Evolutionary conservation across 2,888 invertebrate species (phyloP).

Genomic region (Limnephilus auricula): DNA sequence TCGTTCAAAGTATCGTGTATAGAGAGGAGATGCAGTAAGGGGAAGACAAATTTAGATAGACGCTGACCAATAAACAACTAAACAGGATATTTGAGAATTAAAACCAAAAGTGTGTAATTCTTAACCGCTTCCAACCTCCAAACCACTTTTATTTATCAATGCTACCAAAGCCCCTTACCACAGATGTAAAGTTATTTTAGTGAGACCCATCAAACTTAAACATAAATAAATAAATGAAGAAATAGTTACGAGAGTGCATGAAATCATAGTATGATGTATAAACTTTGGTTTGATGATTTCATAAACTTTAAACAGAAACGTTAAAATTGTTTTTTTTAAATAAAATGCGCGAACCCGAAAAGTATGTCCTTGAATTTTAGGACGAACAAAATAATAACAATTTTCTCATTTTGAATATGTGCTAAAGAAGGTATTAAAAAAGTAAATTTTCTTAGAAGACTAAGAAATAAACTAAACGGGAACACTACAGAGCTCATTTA

Average conservation of each 20-base stretch:
- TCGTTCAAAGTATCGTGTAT: not conserved
- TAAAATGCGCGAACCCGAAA: too few species aligned
- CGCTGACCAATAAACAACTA: not conserved
- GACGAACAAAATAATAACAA: too few species aligned
- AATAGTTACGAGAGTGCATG: not conserved
- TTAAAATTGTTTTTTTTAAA: too few species aligned
- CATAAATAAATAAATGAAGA: not conserved
- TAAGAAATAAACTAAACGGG: too few species aligned
- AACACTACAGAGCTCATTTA: too few species aligned
- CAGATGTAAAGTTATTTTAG: not conserved
- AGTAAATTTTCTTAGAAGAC: too few species aligned
- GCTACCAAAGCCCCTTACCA: not conserved
- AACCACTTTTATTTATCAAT: not conserved
- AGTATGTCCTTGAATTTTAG: too few species aligned
- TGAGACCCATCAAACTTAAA: not conserved
- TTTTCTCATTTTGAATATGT: too few species aligned
- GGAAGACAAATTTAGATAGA: not conserved
- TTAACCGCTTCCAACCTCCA: not conserved
- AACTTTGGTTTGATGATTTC: not conserved
- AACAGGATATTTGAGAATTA: not conserved
- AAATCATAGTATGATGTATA: not conserved
- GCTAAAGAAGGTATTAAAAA: too few species aligned
- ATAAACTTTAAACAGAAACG: not conserved
- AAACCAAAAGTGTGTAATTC: not conserved
- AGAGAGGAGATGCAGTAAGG: not conserved